These are phyloP conservation scores for Sialia sialis DNA, from an alignment of 2,113 vertebrate genomes.

Conservation along the genomic window DNA sequence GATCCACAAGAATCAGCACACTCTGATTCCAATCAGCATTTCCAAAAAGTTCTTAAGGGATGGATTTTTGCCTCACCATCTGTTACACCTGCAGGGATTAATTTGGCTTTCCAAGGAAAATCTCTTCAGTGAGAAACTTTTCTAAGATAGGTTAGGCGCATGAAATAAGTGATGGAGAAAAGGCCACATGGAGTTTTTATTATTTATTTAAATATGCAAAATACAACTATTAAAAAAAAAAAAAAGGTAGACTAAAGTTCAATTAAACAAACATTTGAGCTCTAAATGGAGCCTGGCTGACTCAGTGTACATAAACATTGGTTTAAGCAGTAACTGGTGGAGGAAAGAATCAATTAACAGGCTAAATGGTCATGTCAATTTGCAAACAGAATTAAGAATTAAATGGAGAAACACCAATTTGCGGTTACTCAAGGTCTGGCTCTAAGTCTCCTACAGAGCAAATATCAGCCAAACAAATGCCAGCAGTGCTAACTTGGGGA, in stretches of 20 bases:
- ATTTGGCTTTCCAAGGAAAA: not conserved
- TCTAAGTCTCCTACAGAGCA: not conserved
- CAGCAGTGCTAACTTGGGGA: not conserved
- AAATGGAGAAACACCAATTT: not conserved
- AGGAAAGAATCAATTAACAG: not conserved
- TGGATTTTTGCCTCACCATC: not conserved
- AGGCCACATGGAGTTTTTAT: not conserved
- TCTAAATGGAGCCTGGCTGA: not conserved
- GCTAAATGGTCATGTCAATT: not conserved
- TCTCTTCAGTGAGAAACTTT: not conserved
- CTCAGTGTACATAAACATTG: not conserved
- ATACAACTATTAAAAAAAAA: not conserved
- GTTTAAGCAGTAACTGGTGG: not conserved
- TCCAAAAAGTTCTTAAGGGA: not conserved
- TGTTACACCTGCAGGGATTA: not conserved
- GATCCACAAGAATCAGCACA: not conserved
- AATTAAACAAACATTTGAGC: not conserved
- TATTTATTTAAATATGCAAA: not conserved
- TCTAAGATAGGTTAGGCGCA: not conserved
- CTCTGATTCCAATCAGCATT: not conserved
- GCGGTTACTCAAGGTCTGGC: not conserved
- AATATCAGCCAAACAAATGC: not conserved
- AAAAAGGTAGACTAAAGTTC: not conserved
- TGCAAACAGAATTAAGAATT: not conserved
- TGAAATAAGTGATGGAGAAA: not conserved